Base-by-base conservation (phyloP, 2,113 vertebrate genomes). In the Odocoileus hemionus region DNA sequence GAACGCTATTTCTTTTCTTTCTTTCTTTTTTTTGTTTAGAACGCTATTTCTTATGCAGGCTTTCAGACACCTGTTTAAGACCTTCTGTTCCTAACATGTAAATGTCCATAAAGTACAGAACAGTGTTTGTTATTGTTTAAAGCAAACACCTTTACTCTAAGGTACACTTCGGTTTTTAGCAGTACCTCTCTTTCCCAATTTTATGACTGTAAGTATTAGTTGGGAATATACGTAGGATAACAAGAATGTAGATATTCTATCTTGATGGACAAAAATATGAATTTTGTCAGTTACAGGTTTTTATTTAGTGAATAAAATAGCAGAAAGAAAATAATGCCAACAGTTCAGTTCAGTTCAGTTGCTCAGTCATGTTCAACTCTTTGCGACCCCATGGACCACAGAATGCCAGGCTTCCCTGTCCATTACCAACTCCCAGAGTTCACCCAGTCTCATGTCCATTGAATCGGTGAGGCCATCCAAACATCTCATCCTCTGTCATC, bases 231-330 rank as follows among this genome's bases (percentile, higher is more conserved):
- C 1, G n/a, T 70, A 89, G 47, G 43, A 14, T 92, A 88, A 91
- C 7, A 85, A 91, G 10, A 88, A 95, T 90, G 61, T 95, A 88
- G 86, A n/a, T 89, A 74, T 23, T 96, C n/a, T 74, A 17, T 86
- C 45, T 86, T 92, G 67, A 84, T 89, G 86, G 79, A 89, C 26
- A 67, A 93, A 88, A 67, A 54, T 95, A 7, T 58, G 78, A 87
- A 25, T 87, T 86, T 84, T 90, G 21, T 93, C 55, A 61, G 17
- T 83, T 58, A 25, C 10, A 82, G 50, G 55, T 84, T 67, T 95
- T 76, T 87, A 94, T 90, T 89, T 96, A 60, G 36, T 94, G 57
- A n/a, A 26, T 5, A 52, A 76, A 55, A 4, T 5, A 64, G 26
- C n/a, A 76, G 60, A 91, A 85, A 86, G n/a, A 54, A 94, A 91